Percentiles rank a stretch among this genome's conserved stretches.
These are phyloP conservation scores for Dugesia japonica DNA, from an alignment of 2,888 invertebrate species.

Conservation along the genomic window DNA sequence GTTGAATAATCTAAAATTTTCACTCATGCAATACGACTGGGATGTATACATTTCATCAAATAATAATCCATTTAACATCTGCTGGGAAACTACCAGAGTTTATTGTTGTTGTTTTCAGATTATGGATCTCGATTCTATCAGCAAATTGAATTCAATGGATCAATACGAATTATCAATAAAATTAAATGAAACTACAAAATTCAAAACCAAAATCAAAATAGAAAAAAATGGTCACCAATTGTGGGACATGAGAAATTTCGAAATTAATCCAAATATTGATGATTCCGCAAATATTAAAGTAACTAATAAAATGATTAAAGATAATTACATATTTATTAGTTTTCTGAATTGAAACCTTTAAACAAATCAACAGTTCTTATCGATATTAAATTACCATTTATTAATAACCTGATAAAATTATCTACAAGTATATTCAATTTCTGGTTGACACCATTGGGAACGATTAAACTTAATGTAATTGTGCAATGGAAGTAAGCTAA, in stretches of 20 bases:
- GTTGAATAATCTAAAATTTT: too few relatives aligned
- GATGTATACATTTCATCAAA: too few relatives aligned
- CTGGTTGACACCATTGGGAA: background rate
- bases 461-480: background rate
- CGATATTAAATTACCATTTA: background rate
- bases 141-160: background rate
- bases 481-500: background rate
- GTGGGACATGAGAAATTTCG: background rate
- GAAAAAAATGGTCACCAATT: background rate
- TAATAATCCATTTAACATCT: too few relatives aligned
- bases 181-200: background rate
- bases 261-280: background rate
- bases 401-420: background rate
- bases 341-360: background rate
- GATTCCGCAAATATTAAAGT: background rate
- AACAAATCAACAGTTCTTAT: background rate
- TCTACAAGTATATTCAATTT: background rate
- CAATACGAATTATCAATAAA: background rate
- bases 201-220: background rate
- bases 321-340: background rate
- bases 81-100: too few relatives aligned
- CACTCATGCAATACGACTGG: too few relatives aligned
- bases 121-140: background rate
- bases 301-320: background rate
- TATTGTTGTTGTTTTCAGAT: too few relatives aligned